Percentiles rank a stretch among this genome's conserved stretches.
These are phyloP conservation scores for Lutraria rhynchaena DNA, from an alignment of 1,140 invertebrate species.

Conservation along the genomic window DNA sequence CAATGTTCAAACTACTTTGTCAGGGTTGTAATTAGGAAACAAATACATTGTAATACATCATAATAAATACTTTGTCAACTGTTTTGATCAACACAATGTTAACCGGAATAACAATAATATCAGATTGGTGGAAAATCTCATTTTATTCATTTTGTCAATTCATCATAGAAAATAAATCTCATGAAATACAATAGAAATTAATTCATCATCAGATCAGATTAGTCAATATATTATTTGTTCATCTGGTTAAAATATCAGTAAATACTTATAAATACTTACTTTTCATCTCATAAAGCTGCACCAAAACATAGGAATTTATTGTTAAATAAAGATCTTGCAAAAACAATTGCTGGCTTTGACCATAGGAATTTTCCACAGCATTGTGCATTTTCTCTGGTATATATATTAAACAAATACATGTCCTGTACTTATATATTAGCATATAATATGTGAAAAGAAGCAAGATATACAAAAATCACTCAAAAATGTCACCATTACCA, in stretches of 20 bases:
- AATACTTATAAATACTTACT: background rate
- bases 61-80: no score
- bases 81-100: no score
- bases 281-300: background rate
- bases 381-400: conserved; percentile 23
- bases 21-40: no score
- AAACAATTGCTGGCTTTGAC: background rate
- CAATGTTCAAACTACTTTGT: no score
- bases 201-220: background rate
- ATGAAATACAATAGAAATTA: background rate
- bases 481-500: conserved; percentile 26
- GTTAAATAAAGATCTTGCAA: background rate
- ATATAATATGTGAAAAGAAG: conserved; percentile 25
- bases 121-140: no score
- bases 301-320: background rate
- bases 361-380: background rate
- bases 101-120: no score
- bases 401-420: conserved; percentile 19
- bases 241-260: no score
- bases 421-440: conserved; percentile 5
- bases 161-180: background rate
- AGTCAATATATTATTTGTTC: no score
- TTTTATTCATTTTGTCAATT: no score
- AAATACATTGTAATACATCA: no score
- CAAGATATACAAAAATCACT: conserved; percentile 23